Evolutionary conservation across 2,797 vertebrate species (phyloP), one percentile per base, ranked within the genome.

Genomic region (Oreonectes daqikongensis): DNA sequence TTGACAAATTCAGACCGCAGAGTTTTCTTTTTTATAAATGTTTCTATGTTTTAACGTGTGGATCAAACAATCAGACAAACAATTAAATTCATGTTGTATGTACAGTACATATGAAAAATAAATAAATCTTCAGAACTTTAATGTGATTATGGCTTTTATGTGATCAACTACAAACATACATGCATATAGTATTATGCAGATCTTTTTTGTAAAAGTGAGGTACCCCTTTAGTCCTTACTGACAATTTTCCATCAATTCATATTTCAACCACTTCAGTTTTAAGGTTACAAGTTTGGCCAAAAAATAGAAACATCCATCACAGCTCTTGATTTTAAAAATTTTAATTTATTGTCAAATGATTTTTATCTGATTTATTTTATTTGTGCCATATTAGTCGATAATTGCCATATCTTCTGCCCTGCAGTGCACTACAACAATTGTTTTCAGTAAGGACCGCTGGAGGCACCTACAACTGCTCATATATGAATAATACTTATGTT

Each of bases 51-150:
- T 52, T 53, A 83, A 75, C 61, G 63, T 79, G 75, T 82, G 18
- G 66, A 75, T 79, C 57, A 80, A 75, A 83, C 79, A 71, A 55
- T 67, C 78, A 84, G 17, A 60, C 50, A 77, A 40, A 78, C 17
- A 82, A 38, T 90, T 86, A 86, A 82, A 75, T 72, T 79, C 20
- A 26, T n/a, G 8, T 66, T 80, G 55, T 88, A 90, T 91, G 90
- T 91, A 91, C 89, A 91, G 90, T 91, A 91, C 89, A 91, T 70
- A 15, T 77, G 73, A 82, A 86, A 88, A 93, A 93, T 90, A 91
- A 93, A 93, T 92, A 90, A 87, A 92, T 92, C 85, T 90, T 86
- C 88, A 92, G 84, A 82, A 87, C 82, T 88, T 85, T 86, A 88
- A 88, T 91, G 89, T 87, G 87, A 64, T 86, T 87, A 87, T 83